Evolutionary conservation across 2,888 invertebrate genomes (phyloP), one percentile per base, ranked within the genome.

Genomic region (Acleris holmiana): DNA sequence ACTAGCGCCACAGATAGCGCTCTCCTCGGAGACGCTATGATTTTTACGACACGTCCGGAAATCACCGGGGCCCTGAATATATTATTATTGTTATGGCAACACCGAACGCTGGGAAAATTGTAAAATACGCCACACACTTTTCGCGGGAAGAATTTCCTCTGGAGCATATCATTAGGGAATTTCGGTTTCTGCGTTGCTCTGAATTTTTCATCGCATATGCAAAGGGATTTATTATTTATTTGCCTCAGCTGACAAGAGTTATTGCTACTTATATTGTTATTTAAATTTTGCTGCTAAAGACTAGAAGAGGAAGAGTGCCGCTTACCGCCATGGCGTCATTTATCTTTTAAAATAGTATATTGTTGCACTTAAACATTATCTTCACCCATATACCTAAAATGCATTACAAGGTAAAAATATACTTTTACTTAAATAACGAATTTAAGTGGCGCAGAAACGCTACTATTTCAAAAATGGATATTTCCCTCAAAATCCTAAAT

Each of bases 41-140:
- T 88, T 88, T 87, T 86, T 87, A 87, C 85, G 87, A 86, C 85
- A 82, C 86, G 81, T 83, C 80, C 81, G 83, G 84, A 87, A 90
- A 88, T 89, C 89, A 89, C 88, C 85, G 82, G 84, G 82, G 82
- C 84, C 80, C 82, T 87, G 89, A 90, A 91, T 90, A 89, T 88
- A 89, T 91, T 91, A 89, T 90, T 86, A 89, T 89, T 89, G 88
- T 89, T 88, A 90, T 89, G 84, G 87, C 82, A 86, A 85, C 86
- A 85, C 86, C 79, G 85, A 81, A 82, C 79, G 82, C 77, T 81
- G 84, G 82, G 84, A 85, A 86, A 85, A 89, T 89, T 89, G 89
- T 88, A 82, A 89, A 88, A 87, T 89, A 88, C 85, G 82, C 82
- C 77, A 74, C 78, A 79, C 81, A 79, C 82, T 74, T 75, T 75